Evolutionary conservation across 2,113 vertebrate species (phyloP).

Genomic region (Desmodus rotundus): DNA sequence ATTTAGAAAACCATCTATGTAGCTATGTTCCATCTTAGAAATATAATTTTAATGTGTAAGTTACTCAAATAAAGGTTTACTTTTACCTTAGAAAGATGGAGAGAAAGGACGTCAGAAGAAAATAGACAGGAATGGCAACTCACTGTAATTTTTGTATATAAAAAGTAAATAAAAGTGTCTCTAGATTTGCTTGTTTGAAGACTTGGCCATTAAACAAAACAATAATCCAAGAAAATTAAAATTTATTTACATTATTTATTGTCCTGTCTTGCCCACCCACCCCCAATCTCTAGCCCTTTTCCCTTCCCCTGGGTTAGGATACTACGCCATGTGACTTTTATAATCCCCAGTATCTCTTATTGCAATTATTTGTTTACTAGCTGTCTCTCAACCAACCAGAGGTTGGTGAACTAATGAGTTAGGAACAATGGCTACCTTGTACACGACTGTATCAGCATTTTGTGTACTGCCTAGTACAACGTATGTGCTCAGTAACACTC

Average conservation of each 20-base stretch:
- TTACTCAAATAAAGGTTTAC: not conserved
- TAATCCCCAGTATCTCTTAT: not conserved
- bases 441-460: not conserved
- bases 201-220: constrained; percentile 44
- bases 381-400: not conserved
- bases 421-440: not conserved
- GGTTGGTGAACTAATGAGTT: not conserved
- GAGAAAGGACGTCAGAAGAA: not conserved
- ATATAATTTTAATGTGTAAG: constrained; percentile 35
- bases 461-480: not conserved
- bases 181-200: constrained; percentile 39
- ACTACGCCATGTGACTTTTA: not conserved
- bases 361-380: not conserved
- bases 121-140: not conserved
- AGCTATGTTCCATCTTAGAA: not conserved
- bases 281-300: not conserved
- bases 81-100: not conserved
- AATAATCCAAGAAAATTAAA: constrained; percentile 38
- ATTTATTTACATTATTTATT: not conserved
- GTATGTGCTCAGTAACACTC: not conserved
- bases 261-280: not conserved
- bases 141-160: not conserved
- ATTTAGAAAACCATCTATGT: not conserved
- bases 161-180: constrained; percentile 62
- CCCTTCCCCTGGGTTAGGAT: not conserved